Evolutionary conservation across 2,113 vertebrate genomes (phyloP), one percentile per base, ranked within the genome.

Genomic region (Ctenodactylus gundi): DNA sequence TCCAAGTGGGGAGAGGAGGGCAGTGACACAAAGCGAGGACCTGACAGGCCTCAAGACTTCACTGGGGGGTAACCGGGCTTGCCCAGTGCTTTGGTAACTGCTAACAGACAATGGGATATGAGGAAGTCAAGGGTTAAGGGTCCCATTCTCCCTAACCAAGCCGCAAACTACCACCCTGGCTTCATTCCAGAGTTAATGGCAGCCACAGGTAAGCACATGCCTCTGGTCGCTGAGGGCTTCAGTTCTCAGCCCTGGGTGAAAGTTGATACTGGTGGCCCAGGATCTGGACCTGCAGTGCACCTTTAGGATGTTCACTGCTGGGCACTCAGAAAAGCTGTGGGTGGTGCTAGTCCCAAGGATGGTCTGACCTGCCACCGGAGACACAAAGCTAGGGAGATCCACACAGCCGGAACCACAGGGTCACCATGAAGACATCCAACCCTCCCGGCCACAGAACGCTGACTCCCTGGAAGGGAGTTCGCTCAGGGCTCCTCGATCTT

Each of bases 211-310:
- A 51, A 7, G 11, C 36, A 29, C 0, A 1, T 3, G 6, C 55
- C 20, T 39, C 72, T 18, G 62, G n/a, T 3, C 31, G 21, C 17
- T 1, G 3, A 58, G 23, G 49, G 29, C 44, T 39, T 27, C 21
- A n/a, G 5, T 51, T 78, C 44, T 75, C 25, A 44, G 55, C 21
- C 29, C 23, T 29, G 2, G 12, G 53, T 51, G 29, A 81, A 39
- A n/a, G 0, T 3, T 46, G 44, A 51, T 20, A 36, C 44, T 6
- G 0, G 3, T 1, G 0, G 0, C 1, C 44, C 7, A 6, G 0
- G 5, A 21, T 51, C 57, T 57, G 49, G 62, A 44, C 7, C 36
- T 25, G 51, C 31, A 23, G 53, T 14, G 53, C 17, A 57, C 36
- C 27, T 18, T 51, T 53, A 53, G 15, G 14, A 49, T 0, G 4